Evolutionary conservation across 2,113 vertebrate species (phyloP).

Genomic region (Apaloderma vittatum): DNA sequence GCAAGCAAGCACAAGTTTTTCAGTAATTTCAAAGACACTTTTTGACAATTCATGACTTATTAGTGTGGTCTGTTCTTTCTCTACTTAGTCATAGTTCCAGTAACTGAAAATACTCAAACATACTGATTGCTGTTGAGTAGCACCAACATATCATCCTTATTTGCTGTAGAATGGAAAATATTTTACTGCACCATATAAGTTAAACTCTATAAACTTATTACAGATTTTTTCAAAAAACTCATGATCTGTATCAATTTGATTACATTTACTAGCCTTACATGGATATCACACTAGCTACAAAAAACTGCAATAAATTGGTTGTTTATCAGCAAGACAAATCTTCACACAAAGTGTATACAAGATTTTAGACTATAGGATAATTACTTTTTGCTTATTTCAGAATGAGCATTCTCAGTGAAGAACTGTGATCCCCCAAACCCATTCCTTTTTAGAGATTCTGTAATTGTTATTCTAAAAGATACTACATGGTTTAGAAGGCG

Average conservation of each 20-base stretch:
- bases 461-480: not conserved
- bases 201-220: not conserved
- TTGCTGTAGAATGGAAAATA: not conserved
- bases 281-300: not conserved
- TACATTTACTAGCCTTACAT: not conserved
- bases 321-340: not conserved
- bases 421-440: not conserved
- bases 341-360: not conserved
- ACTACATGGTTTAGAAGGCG: not conserved
- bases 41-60: not conserved
- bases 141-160: not conserved
- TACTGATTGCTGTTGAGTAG: not conserved
- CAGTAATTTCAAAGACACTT: not conserved
- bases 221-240: not conserved
- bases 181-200: not conserved
- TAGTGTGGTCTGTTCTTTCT: not conserved
- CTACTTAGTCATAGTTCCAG: not conserved
- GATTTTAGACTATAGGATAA: not conserved
- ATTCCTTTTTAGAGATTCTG: not conserved
- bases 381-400: not conserved
- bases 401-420: not conserved
- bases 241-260: not conserved
- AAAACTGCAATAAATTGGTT: not conserved
- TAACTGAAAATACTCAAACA: not conserved
- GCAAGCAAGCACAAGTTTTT: conserved; percentile 34